Conservation (phyloP, 2,888 invertebrate genomes). For the Anticlea derivata region DNA sequence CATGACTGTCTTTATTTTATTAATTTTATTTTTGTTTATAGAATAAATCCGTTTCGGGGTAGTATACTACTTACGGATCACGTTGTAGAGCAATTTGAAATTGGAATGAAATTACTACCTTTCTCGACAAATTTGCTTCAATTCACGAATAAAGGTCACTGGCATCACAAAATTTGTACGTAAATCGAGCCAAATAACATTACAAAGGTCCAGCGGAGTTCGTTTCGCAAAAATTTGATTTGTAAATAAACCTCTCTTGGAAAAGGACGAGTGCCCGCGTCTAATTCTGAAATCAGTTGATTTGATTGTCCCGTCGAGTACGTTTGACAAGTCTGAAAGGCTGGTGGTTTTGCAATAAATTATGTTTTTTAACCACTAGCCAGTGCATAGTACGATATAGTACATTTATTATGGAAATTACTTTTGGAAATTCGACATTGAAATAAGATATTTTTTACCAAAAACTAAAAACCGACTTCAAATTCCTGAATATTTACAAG, state of each 20-base stretch:
- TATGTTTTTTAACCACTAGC: background rate
- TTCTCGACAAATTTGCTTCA: background rate
- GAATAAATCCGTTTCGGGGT: too few species aligned
- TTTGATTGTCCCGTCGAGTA: conserved; percentile 51
- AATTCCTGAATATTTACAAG: too few species aligned
- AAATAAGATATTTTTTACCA: too few species aligned
- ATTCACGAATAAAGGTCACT: conserved; percentile 21
- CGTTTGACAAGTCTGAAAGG: conserved; percentile 14
- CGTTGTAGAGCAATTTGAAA: conserved; percentile 10
- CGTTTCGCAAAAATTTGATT: conserved; percentile 59
- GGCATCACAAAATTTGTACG: conserved; percentile 39
- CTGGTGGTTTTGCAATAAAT: conserved; percentile 7
- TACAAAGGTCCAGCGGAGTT: conserved; percentile 45
- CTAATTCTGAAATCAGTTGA: conserved; percentile 58
- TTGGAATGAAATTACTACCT: conserved; percentile 6
- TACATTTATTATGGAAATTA: background rate
- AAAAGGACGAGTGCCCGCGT: conserved; percentile 43
- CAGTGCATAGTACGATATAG: background rate
- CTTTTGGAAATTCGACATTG: too few species aligned
- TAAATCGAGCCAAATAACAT: conserved; percentile 51
- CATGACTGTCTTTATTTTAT: too few species aligned
- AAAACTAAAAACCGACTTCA: too few species aligned
- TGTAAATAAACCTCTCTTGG: conserved; percentile 55
- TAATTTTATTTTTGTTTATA: too few species aligned
- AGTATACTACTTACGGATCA: too few species aligned